Evolutionary conservation across 2,113 vertebrate genomes (phyloP), one percentile per base, ranked within the genome.

Genomic region (Vulpes lagopus): DNA sequence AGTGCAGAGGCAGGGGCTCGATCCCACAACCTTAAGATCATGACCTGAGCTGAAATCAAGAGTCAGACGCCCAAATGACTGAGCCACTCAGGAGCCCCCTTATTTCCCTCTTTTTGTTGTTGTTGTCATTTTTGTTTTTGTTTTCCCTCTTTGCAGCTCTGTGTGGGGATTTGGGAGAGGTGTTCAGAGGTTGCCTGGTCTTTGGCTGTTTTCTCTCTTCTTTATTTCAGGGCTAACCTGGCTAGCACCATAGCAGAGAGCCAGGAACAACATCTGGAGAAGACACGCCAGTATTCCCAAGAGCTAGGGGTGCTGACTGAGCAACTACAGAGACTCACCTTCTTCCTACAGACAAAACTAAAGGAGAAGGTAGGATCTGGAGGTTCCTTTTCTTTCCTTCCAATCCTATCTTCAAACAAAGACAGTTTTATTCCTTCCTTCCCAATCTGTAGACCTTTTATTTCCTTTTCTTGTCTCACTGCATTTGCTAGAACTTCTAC

Each of bases 321-420:
- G 25, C 97, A 95, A 23, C 81, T 98, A 1, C 97, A 93, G 55
- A 94, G 57, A 8, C 86, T 98, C 27, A 85, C 69, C 5, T 23
- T 89, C 60, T 96, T 97, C 49, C 71, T 98, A 11, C 95, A 73
- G 95, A 51, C 62, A n/a, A 43, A 89, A 62, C 73, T 97, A 38
- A 89, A 96, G 35, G 91, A 95, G 38, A 93, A 97, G 98, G 98
- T 98, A 97, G 80, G 93, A 85, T 73, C 17, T 2, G 0, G 43
- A 53, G 14, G 32, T 91, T 87, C 51, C 69, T 74, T 97, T 38
- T 89, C 80, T 82, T 94, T 15, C n/a, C 30, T 89, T 80, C 53
- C 49, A 59, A 7, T 51, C 27, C 3, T 69, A 69, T 88, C 74
- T 94, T 79, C 9, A 12, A 73, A 92, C 51, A 82, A 74, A 92